Evolutionary conservation across 2,113 vertebrate genomes (phyloP).

Genomic region (Poeciliopsis retropinna): DNA sequence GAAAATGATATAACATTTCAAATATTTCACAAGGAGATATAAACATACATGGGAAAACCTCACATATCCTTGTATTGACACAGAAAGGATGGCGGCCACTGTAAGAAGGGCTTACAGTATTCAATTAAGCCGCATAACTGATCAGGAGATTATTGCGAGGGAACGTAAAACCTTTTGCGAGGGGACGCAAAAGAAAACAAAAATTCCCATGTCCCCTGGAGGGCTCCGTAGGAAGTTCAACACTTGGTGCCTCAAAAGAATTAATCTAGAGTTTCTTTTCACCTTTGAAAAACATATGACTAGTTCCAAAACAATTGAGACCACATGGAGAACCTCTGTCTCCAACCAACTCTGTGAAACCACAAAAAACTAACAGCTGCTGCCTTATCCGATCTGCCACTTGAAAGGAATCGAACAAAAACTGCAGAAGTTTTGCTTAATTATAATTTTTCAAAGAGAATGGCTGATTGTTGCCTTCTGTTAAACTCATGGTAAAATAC

Average conservation of each 20-base stretch:
- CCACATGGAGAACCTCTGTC: constrained; percentile 55
- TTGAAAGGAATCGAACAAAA: constrained; percentile 63
- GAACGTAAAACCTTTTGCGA: too few relatives aligned
- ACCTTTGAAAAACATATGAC: constrained; percentile 61
- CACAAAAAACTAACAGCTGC: constrained; percentile 56
- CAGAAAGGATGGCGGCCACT: too few relatives aligned
- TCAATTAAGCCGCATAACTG: too few relatives aligned
- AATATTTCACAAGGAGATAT: too few relatives aligned
- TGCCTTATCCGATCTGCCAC: constrained; percentile 55
- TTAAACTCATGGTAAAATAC: constrained; percentile 44
- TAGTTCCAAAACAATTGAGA: constrained; percentile 30
- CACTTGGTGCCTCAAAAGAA: constrained; percentile 30
- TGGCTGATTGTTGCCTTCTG: constrained; percentile 59
- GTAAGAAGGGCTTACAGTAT: too few relatives aligned
- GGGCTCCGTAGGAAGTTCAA: constrained; percentile 34
- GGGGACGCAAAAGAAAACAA: too few relatives aligned
- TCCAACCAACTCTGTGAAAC: constrained; percentile 32
- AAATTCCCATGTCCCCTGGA: too few relatives aligned
- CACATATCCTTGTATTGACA: too few relatives aligned
- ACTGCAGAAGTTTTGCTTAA: constrained; percentile 41
- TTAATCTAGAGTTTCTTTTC: constrained; percentile 54
- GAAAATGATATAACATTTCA: too few relatives aligned
- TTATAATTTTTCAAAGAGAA: constrained; percentile 15
- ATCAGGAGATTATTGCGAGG: too few relatives aligned
- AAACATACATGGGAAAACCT: too few relatives aligned